Evolutionary conservation across 2,797 vertebrate genomes (phyloP).

Genomic region (Acropternis orthonyx): DNA sequence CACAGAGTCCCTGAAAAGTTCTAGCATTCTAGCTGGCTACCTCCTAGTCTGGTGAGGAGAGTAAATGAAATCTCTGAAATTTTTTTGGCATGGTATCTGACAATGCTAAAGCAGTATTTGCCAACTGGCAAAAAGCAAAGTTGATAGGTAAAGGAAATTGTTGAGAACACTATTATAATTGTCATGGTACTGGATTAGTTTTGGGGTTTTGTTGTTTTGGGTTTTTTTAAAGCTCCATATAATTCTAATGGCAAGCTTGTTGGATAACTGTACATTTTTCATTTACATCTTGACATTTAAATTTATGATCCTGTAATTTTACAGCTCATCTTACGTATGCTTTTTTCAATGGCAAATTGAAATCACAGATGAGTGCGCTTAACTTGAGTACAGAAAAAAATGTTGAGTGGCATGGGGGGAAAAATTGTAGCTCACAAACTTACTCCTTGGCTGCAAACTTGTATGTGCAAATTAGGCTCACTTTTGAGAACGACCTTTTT

Average conservation of each 20-base stretch:
- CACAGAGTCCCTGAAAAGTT: neutral
- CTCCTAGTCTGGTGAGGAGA: neutral
- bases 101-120: conserved; percentile 35
- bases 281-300: conserved; percentile 70
- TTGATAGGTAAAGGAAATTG: conserved; percentile 33
- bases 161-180: conserved; percentile 22
- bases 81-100: conserved; percentile 29
- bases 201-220: neutral
- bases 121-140: conserved; percentile 41
- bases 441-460: conserved; percentile 55
- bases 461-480: conserved; percentile 46
- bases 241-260: conserved; percentile 46
- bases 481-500: conserved; percentile 59
- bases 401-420: conserved; percentile 8
- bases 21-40: conserved; percentile 27
- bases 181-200: neutral
- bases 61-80: neutral
- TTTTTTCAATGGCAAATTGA: conserved; percentile 62
- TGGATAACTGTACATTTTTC: conserved; percentile 41
- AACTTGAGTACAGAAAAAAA: conserved; percentile 25
- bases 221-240: neutral
- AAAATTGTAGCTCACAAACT: conserved; percentile 26
- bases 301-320: conserved; percentile 69
- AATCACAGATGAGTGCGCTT: conserved; percentile 51
- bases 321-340: conserved; percentile 57